Base-by-base conservation (phyloP, 2,888 invertebrate genomes). In the Penaeus monodon region DNA sequence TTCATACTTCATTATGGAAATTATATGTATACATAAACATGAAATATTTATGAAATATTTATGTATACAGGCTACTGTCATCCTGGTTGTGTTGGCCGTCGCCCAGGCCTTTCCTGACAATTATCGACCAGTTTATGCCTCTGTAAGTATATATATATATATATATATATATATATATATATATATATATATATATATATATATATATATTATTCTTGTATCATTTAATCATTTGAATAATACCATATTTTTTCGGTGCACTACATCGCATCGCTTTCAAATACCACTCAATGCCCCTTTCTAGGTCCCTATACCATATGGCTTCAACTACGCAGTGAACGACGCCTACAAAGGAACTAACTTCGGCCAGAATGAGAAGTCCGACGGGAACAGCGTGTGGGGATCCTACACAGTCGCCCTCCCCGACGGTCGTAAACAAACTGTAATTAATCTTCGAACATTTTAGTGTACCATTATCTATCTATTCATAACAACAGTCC, bases 391-490 rank as follows among this genome's bases (percentile, higher is more conserved):
- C 90, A 93, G 93, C 79, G 94, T 95, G 0, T 94, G 94, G 17
- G 95, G 95, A 77, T 94, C 94, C 76, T 95, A 95, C 92, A 94
- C 94, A 92, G 95, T 95, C 63, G 92, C 94, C 77, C 92, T 95
- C 84, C 95, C 95, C 3, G 96, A 97, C 92, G 97, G 97, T 10
- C 94, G 97, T 88, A 95, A 95, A 38, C 97, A 97, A 93, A 94
- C 97, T 90, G 97, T 97, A 12, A 95, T 95, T 91, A 14, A 17
- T 17, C 57, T 57, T 17, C 57, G 2, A 57, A 17, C 14, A 57
- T 57, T 17, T 57, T 57, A 57, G 12, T 57, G 12, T 57, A 57
- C 14, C 17, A 57, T 57, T 8, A 49, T 49, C 10, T 49, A 49
- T 49, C 3, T 7, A 44, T 57, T 57, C 57, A 57, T 12, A 57